A percentile compares a stretch with the other conserved stretches of the same genome.
phyloP scores from a whole-genome alignment of 2,113 vertebrate species.

The Silurus asotus region DNA sequence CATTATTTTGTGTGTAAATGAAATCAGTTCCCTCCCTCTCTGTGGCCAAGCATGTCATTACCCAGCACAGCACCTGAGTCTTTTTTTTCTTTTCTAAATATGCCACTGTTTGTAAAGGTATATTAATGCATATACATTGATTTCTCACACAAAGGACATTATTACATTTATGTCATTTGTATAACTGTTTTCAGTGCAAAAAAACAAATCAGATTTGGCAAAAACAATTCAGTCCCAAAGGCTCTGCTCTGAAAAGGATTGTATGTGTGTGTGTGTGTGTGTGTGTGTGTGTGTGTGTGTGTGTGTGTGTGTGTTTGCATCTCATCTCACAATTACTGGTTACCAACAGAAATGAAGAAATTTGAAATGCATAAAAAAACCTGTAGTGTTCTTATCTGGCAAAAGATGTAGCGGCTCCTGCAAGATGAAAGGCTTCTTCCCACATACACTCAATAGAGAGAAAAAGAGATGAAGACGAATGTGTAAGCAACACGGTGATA shows the following conservation, averaged over 20 bases:
- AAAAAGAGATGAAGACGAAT: slow-evolving; percentile 47
- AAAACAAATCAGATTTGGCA: not conserved
- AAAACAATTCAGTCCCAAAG: slow-evolving; percentile 42
- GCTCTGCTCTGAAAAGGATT: slow-evolving; percentile 29
- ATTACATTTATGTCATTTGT: not conserved
- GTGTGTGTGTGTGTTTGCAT: slow-evolving; percentile 1
- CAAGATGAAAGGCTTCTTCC: slow-evolving; percentile 17
- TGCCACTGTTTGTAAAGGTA: slow-evolving; percentile 28
- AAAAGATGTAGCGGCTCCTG: not conserved
- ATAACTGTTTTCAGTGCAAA: slow-evolving; percentile 30
- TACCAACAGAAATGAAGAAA: not conserved
- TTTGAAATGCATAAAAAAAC: slow-evolving; percentile 17
- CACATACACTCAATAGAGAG: slow-evolving; percentile 33
- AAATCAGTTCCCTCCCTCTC: slow-evolving; percentile 44
- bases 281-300: not conserved
- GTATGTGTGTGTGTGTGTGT: not conserved
- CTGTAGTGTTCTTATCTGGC: slow-evolving; percentile 1
- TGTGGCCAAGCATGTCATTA: slow-evolving; percentile 45
- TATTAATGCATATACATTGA: slow-evolving; percentile 50
- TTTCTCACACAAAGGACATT: slow-evolving; percentile 53
- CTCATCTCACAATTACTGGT: not conserved
- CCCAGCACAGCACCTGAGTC: slow-evolving; percentile 23
- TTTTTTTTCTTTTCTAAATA: slow-evolving; percentile 51
- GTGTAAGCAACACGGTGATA: slow-evolving; percentile 35
- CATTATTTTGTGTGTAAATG: slow-evolving; percentile 40